Base-by-base conservation (phyloP, 2,888 invertebrate genomes). In the Anoplius nigerrimus region DNA sequence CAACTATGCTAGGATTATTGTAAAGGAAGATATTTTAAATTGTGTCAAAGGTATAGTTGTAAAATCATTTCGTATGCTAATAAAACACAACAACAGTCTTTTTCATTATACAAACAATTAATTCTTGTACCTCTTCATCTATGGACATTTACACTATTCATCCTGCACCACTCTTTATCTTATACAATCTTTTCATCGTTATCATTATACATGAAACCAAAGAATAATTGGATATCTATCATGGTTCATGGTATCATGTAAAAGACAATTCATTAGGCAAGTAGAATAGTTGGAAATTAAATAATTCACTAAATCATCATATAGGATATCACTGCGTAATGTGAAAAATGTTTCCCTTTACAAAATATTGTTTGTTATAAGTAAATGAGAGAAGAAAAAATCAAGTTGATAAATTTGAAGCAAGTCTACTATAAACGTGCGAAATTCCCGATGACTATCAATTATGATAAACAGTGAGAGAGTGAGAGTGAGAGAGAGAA, bases 381-480 rank as follows among this genome's bases (percentile, higher is more conserved):
- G 69, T 62, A 72, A 71, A 61, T 51, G 61, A 76, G 62, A 66
- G 56, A 74, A 58, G 67, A 62, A 68, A 60, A 45, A 69, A n/a
- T 62, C 52, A 46, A 22, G 54, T 21, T 13, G 51, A 56, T 59
- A 55, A 69, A 69, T 66, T 68, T 69, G 66, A 69, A 42, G 71
- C 73, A 76, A 64, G 74, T 62, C 66, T 71, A 74, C 34, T 34
- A 34, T 34, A 34, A 34, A 34, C 34, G 34, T 80, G 79, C 75
- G 75, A 72, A 43, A 75, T 65, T 22, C 24, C 34, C 55, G 69
- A 79, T 78, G 69, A 68, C 65, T 69, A 75, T 63, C 66, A 66
- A 61, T 75, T 79, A 77, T 74, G 53, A 68, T 71, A 63, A 72
- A 69, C 59, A 71, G 72, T 56, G 78, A 76, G 71, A 75, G 79